Percentiles rank a stretch among this genome's conserved stretches.
Evolutionary conservation across 35 echinoderm and acorn worm genomes (phyloP).

Genomic region (Holothuria glaberrima): DNA sequence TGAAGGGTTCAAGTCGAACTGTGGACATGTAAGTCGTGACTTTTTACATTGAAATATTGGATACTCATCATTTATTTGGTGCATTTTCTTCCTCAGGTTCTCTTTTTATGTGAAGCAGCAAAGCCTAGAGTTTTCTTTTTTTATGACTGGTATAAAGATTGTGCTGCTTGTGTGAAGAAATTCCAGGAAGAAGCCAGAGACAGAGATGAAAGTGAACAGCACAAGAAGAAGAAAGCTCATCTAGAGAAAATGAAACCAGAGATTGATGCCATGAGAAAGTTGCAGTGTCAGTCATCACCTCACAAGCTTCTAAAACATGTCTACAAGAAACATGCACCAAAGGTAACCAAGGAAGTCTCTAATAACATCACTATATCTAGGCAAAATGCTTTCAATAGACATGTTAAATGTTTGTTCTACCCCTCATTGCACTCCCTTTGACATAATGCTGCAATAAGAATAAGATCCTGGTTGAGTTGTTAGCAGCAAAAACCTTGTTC

Average conservation of each 20-base stretch:
- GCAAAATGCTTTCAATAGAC: no score
- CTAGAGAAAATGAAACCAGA: neutral
- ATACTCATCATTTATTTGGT: no score
- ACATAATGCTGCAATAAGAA: no score
- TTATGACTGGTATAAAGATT: neutral
- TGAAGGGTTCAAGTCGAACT: no score
- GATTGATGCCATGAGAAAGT: neutral
- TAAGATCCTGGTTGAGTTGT: no score
- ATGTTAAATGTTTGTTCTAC: no score
- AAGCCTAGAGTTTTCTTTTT: conserved; percentile 4
- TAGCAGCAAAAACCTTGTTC: no score
- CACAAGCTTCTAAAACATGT: neutral
- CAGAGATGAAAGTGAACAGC: neutral
- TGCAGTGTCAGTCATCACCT: neutral
- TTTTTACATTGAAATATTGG: no score
- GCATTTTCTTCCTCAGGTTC: neutral
- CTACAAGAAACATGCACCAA: neutral
- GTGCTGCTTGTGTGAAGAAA: neutral
- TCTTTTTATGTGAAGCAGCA: neutral
- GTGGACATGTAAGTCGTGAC: no score
- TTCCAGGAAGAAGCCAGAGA: neutral
- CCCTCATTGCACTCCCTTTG: no score
- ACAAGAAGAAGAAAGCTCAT: neutral
- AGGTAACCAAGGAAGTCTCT: no score
- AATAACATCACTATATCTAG: no score